A percentile compares a stretch with the other conserved stretches of the same genome.
Conservation (phyloP, 2,797 vertebrate species). For the Malurus splendens region DNA sequence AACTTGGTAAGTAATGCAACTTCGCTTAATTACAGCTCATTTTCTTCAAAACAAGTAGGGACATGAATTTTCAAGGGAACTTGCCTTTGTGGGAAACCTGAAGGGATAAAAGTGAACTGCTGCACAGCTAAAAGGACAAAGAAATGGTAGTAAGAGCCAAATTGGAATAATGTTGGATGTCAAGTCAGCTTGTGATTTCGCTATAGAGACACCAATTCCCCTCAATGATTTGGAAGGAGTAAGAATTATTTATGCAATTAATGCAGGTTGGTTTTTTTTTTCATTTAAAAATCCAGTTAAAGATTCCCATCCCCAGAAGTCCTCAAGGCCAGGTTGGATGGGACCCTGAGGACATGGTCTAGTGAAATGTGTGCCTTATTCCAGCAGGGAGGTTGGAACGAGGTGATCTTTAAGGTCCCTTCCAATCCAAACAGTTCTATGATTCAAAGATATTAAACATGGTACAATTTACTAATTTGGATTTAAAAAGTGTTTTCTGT, state of each 20-base stretch:
- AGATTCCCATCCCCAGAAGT: not conserved
- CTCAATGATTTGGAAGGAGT: not conserved
- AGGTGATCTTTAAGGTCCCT: not conserved
- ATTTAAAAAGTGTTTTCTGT: not conserved
- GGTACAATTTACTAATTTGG: not conserved
- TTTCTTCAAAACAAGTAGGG: slow-evolving; percentile 15
- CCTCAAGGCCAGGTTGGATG: not conserved
- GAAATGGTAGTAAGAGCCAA: not conserved
- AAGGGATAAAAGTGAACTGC: not conserved
- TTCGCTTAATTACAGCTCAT: slow-evolving; percentile 19
- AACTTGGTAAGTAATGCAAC: slow-evolving; percentile 23
- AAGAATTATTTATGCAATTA: not conserved
- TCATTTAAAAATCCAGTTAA: not conserved
- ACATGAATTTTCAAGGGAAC: not conserved
- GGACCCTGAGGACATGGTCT: not conserved
- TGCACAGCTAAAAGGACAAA: not conserved
- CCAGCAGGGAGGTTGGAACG: not conserved
- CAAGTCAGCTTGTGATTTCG: not conserved
- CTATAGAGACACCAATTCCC: not conserved
- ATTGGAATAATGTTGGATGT: not conserved
- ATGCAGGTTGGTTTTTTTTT: rapidly evolving
- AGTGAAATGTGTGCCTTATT: not conserved
- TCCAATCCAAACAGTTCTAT: not conserved
- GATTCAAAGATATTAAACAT: not conserved
- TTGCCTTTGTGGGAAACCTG: not conserved